These are phyloP conservation scores for Darevskia nairensis DNA, from an alignment of 2,797 vertebrate genomes.

Conservation along the genomic window DNA sequence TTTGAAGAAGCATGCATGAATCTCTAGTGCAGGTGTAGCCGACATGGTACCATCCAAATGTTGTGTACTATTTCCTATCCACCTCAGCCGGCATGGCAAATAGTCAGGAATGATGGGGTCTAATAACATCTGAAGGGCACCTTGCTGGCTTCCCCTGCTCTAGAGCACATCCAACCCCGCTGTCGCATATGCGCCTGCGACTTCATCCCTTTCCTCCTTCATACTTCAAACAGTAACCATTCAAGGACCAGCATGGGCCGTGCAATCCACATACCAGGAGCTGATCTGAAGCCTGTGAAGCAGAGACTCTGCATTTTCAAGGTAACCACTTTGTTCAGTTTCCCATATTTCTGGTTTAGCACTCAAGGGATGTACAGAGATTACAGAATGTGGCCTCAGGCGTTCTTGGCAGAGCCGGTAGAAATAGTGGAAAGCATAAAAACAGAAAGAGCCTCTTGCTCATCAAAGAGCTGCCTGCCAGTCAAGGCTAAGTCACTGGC, in stretches of 20 bases:
- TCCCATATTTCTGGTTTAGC: constrained; percentile 18
- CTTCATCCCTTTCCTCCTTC: no score
- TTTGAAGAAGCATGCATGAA: background rate
- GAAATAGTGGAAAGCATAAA: background rate
- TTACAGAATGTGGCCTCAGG: constrained; percentile 14
- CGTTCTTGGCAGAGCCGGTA: background rate
- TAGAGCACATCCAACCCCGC: background rate
- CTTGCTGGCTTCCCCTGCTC: background rate
- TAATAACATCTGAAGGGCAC: background rate
- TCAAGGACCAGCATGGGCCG: background rate
- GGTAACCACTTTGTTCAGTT: background rate
- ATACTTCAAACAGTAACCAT: background rate
- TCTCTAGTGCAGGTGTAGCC: background rate
- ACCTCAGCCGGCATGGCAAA: background rate
- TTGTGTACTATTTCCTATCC: background rate
- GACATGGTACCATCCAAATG: background rate
- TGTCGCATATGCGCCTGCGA: background rate
- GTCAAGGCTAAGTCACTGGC: background rate
- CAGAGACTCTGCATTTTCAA: background rate
- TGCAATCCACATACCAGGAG: background rate
- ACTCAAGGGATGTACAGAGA: background rate
- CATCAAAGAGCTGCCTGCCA: background rate
- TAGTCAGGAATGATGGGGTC: background rate
- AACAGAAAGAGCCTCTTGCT: background rate
- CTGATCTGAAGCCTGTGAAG: background rate